These are phyloP conservation scores for Gymnocheta viridis DNA, from an alignment of 2,888 invertebrate species.

Conservation along the genomic window DNA sequence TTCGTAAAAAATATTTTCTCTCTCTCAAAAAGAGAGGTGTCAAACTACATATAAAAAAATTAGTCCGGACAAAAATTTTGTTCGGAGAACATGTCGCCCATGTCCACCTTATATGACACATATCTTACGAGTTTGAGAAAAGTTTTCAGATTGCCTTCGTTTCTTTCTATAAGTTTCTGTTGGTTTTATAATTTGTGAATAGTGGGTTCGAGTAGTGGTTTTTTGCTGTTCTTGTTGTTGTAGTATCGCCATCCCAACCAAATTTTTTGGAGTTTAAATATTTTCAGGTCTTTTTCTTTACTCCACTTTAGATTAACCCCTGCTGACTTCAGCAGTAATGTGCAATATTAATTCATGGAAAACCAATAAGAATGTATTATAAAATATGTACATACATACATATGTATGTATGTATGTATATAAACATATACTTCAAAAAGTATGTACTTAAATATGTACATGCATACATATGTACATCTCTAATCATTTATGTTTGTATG, in stretches of 20 bases:
- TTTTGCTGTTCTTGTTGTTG: conserved; percentile 7
- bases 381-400: conserved; percentile 9
- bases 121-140: background rate
- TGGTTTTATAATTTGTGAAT: background rate
- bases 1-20: no score
- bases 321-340: conserved; percentile 66
- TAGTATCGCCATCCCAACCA: conserved; percentile 38
- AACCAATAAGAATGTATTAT: conserved; percentile 52
- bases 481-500: conserved; percentile 8
- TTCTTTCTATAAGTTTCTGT: background rate
- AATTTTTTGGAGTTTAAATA: conserved; percentile 39
- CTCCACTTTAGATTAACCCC: conserved; percentile 66
- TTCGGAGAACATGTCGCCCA: no score
- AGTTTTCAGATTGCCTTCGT: conserved; percentile 20
- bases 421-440: background rate
- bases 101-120: no score
- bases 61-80: no score
- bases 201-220: conserved; percentile 4
- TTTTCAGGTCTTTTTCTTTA: conserved; percentile 52
- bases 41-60: no score
- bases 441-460: no score
- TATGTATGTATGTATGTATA: background rate
- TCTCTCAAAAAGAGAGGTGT: no score
- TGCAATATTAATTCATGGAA: conserved; percentile 61
- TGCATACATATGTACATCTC: background rate